Base-by-base conservation (phyloP, 1,140 invertebrate species). In the Prorops nasuta region DNA sequence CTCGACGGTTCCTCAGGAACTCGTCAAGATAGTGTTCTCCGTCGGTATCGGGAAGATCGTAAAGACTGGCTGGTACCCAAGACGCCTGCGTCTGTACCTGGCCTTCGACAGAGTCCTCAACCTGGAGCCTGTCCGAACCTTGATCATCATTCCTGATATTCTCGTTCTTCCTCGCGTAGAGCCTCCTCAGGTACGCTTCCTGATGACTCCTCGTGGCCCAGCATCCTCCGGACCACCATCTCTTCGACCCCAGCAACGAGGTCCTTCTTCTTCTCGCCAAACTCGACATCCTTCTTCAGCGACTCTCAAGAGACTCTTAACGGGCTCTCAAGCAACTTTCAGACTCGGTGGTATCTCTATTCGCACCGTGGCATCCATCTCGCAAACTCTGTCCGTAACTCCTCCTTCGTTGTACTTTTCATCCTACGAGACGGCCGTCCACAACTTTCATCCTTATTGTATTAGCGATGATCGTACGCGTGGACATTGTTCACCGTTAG, bases 201-300 rank as follows among this genome's bases (percentile, higher is more conserved):
- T 78, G 76, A 44, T 78, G 76, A 43, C 70, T 63, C 3, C 73
- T 65, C n/a, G 72, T 75, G 17, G 74, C 69, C 76, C 76, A 78
- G 20, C 76, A 78, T 16, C 73, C 72, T 35, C 73, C 72, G 15
- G 67, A 65, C 74, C 76, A 78, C 76, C 76, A 78, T 54, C 76
- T 60, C 49, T 72, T 64, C 20, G 75, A 76, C 9, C 75, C 75
- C 21, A 76, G 67, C 17, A 77, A 50, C 37, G 64, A 64, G 20
- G 67, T 68, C 8, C 61, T 63, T 44, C 72, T 57, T 42, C 73
- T 62, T 24, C 60, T 62, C n/a, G 74, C 72, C 18, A 75, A 42
- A 48, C 72, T 76, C 46, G 73, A 75, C 60, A 75, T 70, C 19
- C 62, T 51, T 40, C 40, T 17, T 39, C 52, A 20, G 21, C 15